These are phyloP conservation scores for Trypoxylon attenuatum DNA, from an alignment of 2,888 invertebrate species.

Conservation along the genomic window DNA sequence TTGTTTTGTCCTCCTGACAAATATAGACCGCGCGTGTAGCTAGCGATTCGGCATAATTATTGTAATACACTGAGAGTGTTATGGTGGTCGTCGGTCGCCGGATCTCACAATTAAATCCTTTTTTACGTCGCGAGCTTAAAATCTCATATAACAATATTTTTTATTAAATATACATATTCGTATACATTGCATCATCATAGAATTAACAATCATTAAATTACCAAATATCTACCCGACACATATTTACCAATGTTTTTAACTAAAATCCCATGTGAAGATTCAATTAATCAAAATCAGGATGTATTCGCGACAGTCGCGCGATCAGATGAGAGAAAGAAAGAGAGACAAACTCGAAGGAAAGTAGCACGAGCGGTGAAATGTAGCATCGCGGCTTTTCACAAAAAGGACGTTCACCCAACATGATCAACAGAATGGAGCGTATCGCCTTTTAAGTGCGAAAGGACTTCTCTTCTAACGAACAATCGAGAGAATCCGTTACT, in stretches of 20 bases:
- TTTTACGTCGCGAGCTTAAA: too few species aligned
- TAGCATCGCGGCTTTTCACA: slow-evolving; percentile 12
- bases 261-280: too few species aligned
- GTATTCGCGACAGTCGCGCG: too few species aligned
- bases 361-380: slow-evolving; percentile 30
- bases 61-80: background rate
- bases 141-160: too few species aligned
- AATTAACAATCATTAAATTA: too few species aligned
- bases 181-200: too few species aligned
- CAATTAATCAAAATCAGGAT: too few species aligned
- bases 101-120: background rate
- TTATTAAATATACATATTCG: too few species aligned
- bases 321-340: too few species aligned
- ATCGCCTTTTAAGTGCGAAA: background rate
- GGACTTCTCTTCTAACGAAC: background rate
- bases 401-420: background rate
- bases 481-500: background rate
- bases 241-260: too few species aligned
- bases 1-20: background rate
- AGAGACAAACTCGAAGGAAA: slow-evolving; percentile 20
- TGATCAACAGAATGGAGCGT: background rate
- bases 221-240: too few species aligned
- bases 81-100: background rate
- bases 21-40: background rate
- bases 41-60: slow-evolving; percentile 19